Conservation (phyloP, 2,113 vertebrate species). For the Urocolius indicus region DNA sequence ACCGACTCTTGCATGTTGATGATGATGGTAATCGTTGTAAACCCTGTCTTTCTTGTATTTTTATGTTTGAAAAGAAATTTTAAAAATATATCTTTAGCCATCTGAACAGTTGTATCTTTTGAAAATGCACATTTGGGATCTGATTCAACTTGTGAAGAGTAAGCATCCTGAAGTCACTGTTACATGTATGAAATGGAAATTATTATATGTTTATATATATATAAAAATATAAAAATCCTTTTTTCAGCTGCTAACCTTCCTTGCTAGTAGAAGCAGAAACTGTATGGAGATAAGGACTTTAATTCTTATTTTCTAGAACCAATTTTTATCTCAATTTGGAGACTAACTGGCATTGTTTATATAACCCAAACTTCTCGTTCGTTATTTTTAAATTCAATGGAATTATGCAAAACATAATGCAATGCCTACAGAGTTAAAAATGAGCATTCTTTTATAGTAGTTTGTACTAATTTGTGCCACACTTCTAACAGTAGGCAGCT, state of each 20-base stretch:
- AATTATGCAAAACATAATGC: background rate
- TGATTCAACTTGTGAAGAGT: background rate
- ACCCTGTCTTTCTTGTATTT: background rate
- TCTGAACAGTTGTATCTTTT: conserved; percentile 33
- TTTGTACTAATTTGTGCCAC: background rate
- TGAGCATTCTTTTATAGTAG: conserved; percentile 3
- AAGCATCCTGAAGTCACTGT: background rate
- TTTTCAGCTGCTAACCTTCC: background rate
- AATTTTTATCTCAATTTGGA: background rate
- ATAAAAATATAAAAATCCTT: background rate
- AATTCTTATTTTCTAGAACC: background rate
- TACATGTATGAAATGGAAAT: background rate
- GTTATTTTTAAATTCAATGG: background rate
- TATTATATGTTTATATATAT: background rate
- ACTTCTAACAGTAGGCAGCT: background rate
- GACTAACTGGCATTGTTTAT: background rate
- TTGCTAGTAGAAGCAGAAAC: background rate
- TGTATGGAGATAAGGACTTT: background rate
- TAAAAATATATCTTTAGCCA: background rate
- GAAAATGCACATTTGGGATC: background rate
- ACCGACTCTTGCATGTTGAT: conserved; percentile 68
- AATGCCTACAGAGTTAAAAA: background rate
- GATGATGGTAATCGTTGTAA: conserved; percentile 35
- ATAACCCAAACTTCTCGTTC: background rate
- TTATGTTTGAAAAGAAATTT: conserved; percentile 42